phyloP scores from a whole-genome alignment of 2,797 vertebrate genomes.

The Eptatretus atami region DNA sequence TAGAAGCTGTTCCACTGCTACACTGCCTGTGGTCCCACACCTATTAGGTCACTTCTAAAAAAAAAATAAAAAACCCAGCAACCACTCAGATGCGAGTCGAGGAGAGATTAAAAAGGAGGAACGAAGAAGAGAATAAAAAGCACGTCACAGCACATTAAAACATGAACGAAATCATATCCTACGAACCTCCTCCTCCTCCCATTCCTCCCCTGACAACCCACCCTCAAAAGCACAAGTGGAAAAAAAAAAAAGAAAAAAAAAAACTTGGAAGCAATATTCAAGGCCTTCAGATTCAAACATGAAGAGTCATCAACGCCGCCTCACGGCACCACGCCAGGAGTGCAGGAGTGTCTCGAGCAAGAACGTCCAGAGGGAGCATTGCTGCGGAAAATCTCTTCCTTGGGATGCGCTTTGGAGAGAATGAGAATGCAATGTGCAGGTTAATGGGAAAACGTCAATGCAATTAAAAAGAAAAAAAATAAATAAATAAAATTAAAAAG shows the following conservation, averaged over 20 bases:
- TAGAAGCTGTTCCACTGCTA: too few species aligned
- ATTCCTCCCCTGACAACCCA: background rate
- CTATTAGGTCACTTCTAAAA: too few species aligned
- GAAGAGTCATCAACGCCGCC: conserved; percentile 58
- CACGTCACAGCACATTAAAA: conserved; percentile 10
- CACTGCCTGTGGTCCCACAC: too few species aligned
- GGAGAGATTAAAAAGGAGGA: conserved; percentile 3
- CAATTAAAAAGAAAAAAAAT: too few species aligned
- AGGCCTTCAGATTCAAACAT: conserved; percentile 89
- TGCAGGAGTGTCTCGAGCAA: conserved; percentile 95
- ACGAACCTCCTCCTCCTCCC: conserved; percentile 10
- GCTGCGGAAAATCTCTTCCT: conserved; percentile 49
- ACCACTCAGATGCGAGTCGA: background rate
- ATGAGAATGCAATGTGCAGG: too few species aligned
- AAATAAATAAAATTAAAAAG: too few species aligned
- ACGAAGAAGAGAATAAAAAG: conserved; percentile 8
- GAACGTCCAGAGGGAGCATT: conserved; percentile 58
- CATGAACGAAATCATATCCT: conserved; percentile 11
- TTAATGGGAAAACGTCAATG: too few species aligned
- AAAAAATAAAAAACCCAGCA: too few species aligned
- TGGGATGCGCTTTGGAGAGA: conserved; percentile 24
- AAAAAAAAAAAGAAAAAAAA: background rate
- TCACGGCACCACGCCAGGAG: conserved; percentile 64
- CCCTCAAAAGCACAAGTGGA: conserved; percentile 1
- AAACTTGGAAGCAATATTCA: conserved; percentile 10